Base-by-base conservation (phyloP, 2,888 invertebrate species). In the Bellardia bayeri region DNA sequence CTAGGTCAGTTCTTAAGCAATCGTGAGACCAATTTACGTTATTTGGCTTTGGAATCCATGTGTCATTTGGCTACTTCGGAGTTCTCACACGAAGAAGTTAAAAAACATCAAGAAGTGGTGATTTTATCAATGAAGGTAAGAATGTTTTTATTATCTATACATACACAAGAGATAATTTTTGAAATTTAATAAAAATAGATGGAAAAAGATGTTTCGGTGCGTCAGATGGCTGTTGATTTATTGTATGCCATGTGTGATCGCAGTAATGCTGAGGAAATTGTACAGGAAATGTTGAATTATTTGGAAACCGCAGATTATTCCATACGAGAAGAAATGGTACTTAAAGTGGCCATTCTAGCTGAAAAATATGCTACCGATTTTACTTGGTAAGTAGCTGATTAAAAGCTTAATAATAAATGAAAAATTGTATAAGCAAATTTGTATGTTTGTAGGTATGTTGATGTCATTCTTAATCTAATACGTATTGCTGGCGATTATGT, bases 221-320 rank as follows among this genome's bases (percentile, higher is more conserved):
- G 99, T 89, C 99, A 99, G 93, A 97, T 99, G 93, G 99, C 99
- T 76, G 99, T 99, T 3, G 99, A 99, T 94, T 95, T 99, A 85
- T 94, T 99, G 2, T 99, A 99, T 94, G 99, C 99, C 61, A 99
- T 99, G 99, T 99, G 99, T 94, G 99, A 99, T 94, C 97, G 99
- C 92, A 98, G 98, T 90, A 99, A 99, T 94, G 99, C 99, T 33
- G 99, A 99, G 94, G 99, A 99, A 95, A 99, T 99, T 93, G 99
- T 99, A 7, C 98, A 98, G 93, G 99, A 99, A 94, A 99, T 99
- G 99, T 95, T 99, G 90, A 98, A 98, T 93, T 99, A 99, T 93
- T 95, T 99, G 90, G 99, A 99, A 95, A 99, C 99, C 37, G 99
- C 99, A 82, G 99, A 99, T 94, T 99, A 99, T 94, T 99, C 99